A percentile compares a stretch with the other conserved stretches of the same genome.
phyloP scores from a whole-genome alignment of 2,888 invertebrate species.

The Leptinotarsa tumamoca region DNA sequence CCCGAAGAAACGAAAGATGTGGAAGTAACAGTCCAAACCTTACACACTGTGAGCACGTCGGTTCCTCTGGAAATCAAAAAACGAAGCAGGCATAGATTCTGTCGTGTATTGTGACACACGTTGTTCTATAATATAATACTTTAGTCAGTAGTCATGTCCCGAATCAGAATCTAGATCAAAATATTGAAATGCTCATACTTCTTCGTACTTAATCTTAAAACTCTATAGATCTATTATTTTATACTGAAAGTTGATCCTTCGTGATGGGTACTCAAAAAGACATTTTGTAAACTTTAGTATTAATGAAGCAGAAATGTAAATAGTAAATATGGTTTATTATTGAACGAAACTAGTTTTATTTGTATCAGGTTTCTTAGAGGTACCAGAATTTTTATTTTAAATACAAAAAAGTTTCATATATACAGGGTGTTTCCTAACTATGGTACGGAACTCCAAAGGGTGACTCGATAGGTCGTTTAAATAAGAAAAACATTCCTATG shows the following conservation, averaged over 20 bases:
- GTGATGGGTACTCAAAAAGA: conserved; percentile 47
- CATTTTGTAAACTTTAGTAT: conserved; percentile 54
- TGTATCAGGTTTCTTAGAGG: too few relatives aligned
- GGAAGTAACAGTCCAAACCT: conserved; percentile 87
- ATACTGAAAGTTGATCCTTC: conserved; percentile 44
- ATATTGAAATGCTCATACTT: conserved; percentile 39
- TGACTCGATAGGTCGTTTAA: too few relatives aligned
- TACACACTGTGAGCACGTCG: conserved; percentile 70
- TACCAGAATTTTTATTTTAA: too few relatives aligned
- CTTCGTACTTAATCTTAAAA: conserved; percentile 25
- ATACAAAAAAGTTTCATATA: too few relatives aligned
- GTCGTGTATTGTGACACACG: conserved; percentile 66
- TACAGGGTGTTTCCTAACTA: too few relatives aligned
- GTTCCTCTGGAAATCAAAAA: conserved; percentile 68
- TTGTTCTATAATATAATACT: conserved; percentile 1
- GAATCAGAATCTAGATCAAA: conserved; percentile 41
- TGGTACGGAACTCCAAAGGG: too few relatives aligned
- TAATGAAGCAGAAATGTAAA: conserved; percentile 55
- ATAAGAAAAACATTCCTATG: too few relatives aligned
- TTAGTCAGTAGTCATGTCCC: neutral
- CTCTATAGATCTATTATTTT: conserved; percentile 38
- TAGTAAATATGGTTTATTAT: conserved; percentile 39
- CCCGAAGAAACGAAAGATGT: conserved; percentile 87
- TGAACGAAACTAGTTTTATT: too few relatives aligned
- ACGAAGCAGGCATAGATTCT: conserved; percentile 63